phyloP scores from a whole-genome alignment of 2,888 invertebrate genomes.

The Drosophila silvestris region DNA sequence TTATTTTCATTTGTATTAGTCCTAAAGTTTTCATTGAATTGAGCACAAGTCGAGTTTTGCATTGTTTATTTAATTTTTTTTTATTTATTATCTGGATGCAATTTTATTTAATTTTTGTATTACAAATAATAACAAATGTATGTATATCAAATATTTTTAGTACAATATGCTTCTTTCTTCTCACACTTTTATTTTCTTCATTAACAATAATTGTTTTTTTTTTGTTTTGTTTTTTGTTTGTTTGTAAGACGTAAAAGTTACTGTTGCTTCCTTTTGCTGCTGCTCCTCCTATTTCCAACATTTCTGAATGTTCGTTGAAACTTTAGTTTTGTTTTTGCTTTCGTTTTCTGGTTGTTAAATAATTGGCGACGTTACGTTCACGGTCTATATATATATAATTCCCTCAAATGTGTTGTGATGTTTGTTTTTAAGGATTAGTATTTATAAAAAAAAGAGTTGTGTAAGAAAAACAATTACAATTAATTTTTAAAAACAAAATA shows the following conservation, averaged over 20 bases:
- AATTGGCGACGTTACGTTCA: constrained; percentile 79
- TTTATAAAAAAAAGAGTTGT: constrained; percentile 27
- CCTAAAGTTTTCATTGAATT: not conserved
- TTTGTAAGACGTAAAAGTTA: constrained; percentile 70
- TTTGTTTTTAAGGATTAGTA: constrained; percentile 39
- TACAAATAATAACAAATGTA: constrained; percentile 78
- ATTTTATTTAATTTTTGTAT: constrained; percentile 78
- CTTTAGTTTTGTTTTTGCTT: constrained; percentile 38
- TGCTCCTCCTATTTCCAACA: constrained; percentile 38
- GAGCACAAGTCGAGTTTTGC: constrained; percentile 22
- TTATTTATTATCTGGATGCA: constrained; percentile 78
- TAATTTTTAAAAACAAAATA: constrained; percentile 41
- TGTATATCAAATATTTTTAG: constrained; percentile 79
- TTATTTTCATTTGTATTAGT: not conserved
- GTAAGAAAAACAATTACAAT: constrained; percentile 51
- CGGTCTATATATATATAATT: constrained; percentile 51
- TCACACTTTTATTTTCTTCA: constrained; percentile 63
- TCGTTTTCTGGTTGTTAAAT: constrained; percentile 46
- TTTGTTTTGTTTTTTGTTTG: constrained; percentile 39
- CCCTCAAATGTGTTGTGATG: constrained; percentile 59
- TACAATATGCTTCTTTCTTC: constrained; percentile 69
- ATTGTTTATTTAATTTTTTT: constrained; percentile 54
- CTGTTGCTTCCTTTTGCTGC: constrained; percentile 52
- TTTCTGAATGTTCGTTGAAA: constrained; percentile 47
- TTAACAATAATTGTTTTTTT: constrained; percentile 72